Conservation (phyloP, 2,888 invertebrate genomes). For the Apodemia mormo region DNA sequence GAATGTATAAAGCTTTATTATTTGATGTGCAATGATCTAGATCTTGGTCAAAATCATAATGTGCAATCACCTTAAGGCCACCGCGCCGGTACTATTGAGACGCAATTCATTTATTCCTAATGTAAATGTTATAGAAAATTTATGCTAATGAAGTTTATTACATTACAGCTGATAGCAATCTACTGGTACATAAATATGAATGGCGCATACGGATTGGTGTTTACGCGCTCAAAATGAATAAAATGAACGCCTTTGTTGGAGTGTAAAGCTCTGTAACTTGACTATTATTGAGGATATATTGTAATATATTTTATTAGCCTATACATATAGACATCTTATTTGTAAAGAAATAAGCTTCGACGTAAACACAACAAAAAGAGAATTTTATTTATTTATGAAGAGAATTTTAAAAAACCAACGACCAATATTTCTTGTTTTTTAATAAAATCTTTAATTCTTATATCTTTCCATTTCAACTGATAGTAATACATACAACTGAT, state of each 20-base stretch:
- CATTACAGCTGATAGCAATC: conserved; percentile 71
- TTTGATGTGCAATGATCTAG: neutral
- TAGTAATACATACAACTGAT: too few species aligned
- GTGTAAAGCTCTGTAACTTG: conserved; percentile 26
- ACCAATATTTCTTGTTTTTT: too few species aligned
- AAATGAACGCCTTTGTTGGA: conserved; percentile 15
- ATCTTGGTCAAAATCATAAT: conserved; percentile 16
- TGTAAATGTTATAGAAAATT: conserved; percentile 78
- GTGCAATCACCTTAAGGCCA: conserved; percentile 29
- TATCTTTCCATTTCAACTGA: too few species aligned
- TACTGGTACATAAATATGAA: conserved; percentile 69
- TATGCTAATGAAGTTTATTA: conserved; percentile 78
- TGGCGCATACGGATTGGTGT: conserved; percentile 53
- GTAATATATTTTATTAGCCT: conserved; percentile 12
- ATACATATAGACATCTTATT: conserved; percentile 7
- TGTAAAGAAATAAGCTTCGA: neutral
- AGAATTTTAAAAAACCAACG: neutral
- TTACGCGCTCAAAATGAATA: conserved; percentile 25
- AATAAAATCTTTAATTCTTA: too few species aligned
- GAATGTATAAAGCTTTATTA: too few species aligned
- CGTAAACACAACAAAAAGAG: neutral
- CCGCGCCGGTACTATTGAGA: conserved; percentile 44
- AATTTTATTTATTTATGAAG: neutral
- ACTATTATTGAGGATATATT: conserved; percentile 21
- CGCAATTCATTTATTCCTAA: conserved; percentile 72